Base-by-base conservation (phyloP, 2,888 invertebrate species). In the Drosophila birchii region DNA sequence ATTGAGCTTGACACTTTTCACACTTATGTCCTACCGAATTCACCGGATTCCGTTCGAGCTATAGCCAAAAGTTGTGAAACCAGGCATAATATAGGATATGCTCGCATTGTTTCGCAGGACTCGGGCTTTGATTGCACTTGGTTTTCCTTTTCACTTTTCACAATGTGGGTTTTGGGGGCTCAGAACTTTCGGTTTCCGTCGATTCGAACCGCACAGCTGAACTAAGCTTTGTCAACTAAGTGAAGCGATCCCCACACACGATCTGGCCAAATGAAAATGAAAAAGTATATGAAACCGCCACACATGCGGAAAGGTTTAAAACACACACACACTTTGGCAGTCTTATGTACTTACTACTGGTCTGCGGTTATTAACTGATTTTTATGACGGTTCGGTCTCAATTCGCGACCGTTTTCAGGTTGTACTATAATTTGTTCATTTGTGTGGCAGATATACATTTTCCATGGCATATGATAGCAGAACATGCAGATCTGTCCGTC, bases 331-430 rank as follows among this genome's bases (percentile, higher is more conserved):
- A 64, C 41, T 63, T 29, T 26, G 9, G 26, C 26, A 23, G 32
- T 53, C 41, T 26, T 64, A 44, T 44, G 18, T 59, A 55, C 44
- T 29, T 49, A 9, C 32, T 45, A 32, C 26, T 63, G 41, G 43
- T 36, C 67, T 68, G 68, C 75, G 73, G 61, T 76, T 81, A 79
- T 85, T 85, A 84, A 86, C 86, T 87, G 89, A 89, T 81, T 89
- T 83, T 87, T 71, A 81, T 87, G 79, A 81, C 76, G 76, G 76
- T 89, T 85, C 81, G 88, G 81, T 87, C 89, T 85, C 86, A 68
- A 80, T 84, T 87, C 66, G 76, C 78, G 64, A 78, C 79, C 70
- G 76, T 79, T 81, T 78, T 68, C 79, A 77, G 58, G 49, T 64
- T 69, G 56, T 57, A 51, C 14, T 34, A 51, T 34, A 68, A 67